Evolutionary conservation across 2,113 vertebrate genomes (phyloP).

Genomic region (Corythornis vintsioides): DNA sequence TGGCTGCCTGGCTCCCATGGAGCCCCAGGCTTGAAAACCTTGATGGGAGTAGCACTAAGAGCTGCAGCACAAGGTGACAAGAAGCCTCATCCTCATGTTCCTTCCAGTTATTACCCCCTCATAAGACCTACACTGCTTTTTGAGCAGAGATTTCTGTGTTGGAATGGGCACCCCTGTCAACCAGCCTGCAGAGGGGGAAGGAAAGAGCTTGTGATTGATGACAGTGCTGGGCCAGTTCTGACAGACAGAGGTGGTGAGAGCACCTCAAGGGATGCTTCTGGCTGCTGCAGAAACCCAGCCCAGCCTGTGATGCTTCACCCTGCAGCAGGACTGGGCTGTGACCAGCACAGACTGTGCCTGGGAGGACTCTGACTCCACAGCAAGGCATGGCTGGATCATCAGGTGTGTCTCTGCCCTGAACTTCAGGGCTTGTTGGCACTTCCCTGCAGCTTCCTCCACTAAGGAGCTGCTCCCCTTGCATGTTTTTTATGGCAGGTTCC

Average conservation of each 20-base stretch:
- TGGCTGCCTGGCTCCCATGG: background rate
- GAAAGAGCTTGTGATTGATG: fast-evolving
- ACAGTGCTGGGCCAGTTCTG: fast-evolving
- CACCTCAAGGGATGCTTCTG: background rate
- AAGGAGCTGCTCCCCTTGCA: background rate
- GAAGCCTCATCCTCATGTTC: fast-evolving
- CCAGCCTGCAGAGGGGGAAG: background rate
- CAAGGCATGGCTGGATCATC: background rate
- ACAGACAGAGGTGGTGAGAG: background rate
- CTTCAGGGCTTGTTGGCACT: background rate
- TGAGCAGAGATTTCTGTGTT: background rate
- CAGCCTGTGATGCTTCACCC: background rate
- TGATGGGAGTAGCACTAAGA: background rate
- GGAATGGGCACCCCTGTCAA: background rate
- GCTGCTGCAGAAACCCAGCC: background rate
- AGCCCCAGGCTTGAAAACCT: background rate
- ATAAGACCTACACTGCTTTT: background rate
- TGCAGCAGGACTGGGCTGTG: background rate
- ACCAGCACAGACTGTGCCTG: background rate
- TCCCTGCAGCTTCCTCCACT: background rate
- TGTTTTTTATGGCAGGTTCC: background rate
- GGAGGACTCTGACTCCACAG: background rate
- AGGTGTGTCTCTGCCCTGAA: background rate
- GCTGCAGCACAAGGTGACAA: background rate
- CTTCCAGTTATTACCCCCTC: background rate